Base-by-base conservation (phyloP, 2,888 invertebrate genomes). In the Hydroisotoma schaefferi region DNA sequence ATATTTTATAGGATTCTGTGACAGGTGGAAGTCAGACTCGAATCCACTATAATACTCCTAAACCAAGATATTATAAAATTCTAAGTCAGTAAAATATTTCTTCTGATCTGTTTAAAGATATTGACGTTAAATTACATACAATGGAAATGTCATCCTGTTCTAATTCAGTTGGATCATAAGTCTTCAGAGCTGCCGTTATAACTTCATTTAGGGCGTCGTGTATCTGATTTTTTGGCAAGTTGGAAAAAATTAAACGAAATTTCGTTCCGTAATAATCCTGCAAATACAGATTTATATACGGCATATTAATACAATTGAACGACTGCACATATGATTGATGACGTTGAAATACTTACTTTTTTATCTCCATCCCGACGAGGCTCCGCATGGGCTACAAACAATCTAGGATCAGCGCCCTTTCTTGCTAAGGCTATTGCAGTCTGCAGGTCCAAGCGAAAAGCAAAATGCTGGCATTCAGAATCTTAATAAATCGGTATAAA, bases 351-450 rank as follows among this genome's bases (percentile, higher is more conserved):
- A 23, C 37, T 52, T 20, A 46, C 29, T 23, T 55, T 55, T 12
- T 54, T 38, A 54, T 38, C 23, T 26, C 43, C 20, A 5, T 40
- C 40, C 5, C n/a, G 40, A 40, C 20, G n/a, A 15, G 15, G n/a
- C 40, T 18, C 20, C 5, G n/a, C 3, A 3, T 89, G 86, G 8
- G 86, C 85, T 38, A 87, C 76, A 74, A 93, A 91, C 76, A 88
- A 87, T 55, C 87, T 81, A 15, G 82, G 77, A 77, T 91, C 87
- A 2, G 83, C 85, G 40, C 84, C 83, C 2, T 85, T 84, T 69
- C 91, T 81, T 0, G 93, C 91, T 53, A 94, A 79, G 2, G 86
- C 84, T 1, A 90, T 84, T 2, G 89, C 87, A 0, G 90, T 90
- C 69, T 83, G 80, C 47, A 84, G 82, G 78, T 90, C 87, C 71